Percentiles rank a stretch among this genome's conserved stretches.
These are phyloP conservation scores for Phylloscopus trochilus DNA, from an alignment of 2,113 vertebrate species.

Conservation along the genomic window DNA sequence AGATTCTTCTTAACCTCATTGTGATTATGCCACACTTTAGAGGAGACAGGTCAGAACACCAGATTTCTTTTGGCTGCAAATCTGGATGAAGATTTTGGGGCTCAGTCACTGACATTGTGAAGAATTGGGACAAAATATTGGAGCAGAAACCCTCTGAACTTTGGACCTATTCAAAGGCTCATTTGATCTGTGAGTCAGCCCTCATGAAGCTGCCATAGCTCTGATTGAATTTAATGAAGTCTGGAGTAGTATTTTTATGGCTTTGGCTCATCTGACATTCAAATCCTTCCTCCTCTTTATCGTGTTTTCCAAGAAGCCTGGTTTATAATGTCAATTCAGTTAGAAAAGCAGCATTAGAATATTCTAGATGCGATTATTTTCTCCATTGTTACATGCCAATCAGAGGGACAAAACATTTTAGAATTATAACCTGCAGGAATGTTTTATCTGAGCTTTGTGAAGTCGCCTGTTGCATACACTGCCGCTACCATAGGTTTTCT, in stretches of 20 bases:
- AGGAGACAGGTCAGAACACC: background rate
- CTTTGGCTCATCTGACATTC: slow-evolving; percentile 11
- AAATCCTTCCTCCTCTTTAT: background rate
- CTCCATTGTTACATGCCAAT: background rate
- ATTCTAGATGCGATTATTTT: background rate
- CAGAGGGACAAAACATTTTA: background rate
- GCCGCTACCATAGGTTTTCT: background rate
- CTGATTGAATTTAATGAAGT: slow-evolving; percentile 35
- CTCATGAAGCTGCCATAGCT: background rate
- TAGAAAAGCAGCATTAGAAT: background rate
- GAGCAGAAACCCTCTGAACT: background rate
- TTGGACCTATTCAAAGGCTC: background rate
- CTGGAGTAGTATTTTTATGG: slow-evolving; percentile 24
- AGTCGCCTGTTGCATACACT: background rate
- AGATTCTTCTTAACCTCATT: background rate
- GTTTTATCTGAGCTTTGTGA: background rate
- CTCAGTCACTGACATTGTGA: background rate
- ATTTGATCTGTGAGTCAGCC: background rate
- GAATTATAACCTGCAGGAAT: background rate
- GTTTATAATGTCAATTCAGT: background rate
- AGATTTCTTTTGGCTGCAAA: background rate
- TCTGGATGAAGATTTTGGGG: background rate
- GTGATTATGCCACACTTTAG: background rate
- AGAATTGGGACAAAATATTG: background rate
- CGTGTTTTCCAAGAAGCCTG: background rate